Percentiles rank a stretch among this genome's conserved stretches.
phyloP scores from a whole-genome alignment of 2,797 vertebrate species.

The Scomberomorus guttatus region DNA sequence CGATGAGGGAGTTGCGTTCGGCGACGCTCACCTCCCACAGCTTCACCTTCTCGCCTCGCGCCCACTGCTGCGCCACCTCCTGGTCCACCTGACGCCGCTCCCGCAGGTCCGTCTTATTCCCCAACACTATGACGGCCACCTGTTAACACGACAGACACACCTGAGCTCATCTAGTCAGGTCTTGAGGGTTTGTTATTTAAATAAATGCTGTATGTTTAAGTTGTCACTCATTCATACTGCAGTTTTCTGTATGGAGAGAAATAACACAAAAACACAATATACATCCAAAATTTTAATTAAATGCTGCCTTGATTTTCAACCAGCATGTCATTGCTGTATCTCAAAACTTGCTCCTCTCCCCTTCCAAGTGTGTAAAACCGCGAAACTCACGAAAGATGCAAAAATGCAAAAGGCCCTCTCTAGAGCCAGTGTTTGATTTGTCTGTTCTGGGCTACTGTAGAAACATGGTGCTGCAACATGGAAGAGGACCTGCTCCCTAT shows the following conservation, averaged over 20 bases:
- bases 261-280: neutral
- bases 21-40: slow-evolving; percentile 96
- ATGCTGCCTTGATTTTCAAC: neutral
- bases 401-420: no score
- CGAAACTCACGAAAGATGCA: no score
- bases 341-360: no score
- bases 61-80: slow-evolving; percentile 94
- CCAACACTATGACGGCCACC: slow-evolving; percentile 93
- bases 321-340: neutral
- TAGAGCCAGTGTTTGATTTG: no score
- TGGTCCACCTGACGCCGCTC: slow-evolving; percentile 92
- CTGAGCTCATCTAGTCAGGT: neutral
- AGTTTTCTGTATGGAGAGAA: neutral
- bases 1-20: slow-evolving; percentile 91
- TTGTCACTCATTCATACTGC: neutral
- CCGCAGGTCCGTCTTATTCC: slow-evolving; percentile 93
- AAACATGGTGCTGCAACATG: no score
- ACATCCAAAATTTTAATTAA: neutral
- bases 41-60: slow-evolving; percentile 92
- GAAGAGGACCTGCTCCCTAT: no score
- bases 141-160: slow-evolving; percentile 56
- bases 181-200: neutral
- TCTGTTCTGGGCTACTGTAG: no score
- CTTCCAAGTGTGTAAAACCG: no score
- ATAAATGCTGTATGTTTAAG: neutral